Conservation (phyloP, 2,113 vertebrate genomes). For the Erythrolamprus reginae region DNA sequence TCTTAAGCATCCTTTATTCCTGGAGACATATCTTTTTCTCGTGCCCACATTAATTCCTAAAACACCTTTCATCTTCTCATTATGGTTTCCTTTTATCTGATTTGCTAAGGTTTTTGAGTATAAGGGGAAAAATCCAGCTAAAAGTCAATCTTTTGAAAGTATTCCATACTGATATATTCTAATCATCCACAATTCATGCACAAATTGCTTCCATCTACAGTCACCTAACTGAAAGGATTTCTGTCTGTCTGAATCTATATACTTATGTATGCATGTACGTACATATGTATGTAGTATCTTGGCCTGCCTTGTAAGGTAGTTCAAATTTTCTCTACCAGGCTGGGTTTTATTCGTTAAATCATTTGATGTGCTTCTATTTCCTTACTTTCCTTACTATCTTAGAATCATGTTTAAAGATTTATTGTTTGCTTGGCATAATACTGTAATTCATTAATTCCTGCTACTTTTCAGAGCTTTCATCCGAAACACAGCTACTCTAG, state of each 20-base stretch:
- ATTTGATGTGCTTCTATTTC: neutral
- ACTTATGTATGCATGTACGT: neutral
- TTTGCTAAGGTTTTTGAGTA: neutral
- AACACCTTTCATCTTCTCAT: neutral
- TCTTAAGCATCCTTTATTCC: neutral
- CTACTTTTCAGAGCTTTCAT: neutral
- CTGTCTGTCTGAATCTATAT: too few species aligned
- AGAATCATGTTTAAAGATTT: neutral
- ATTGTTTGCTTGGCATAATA: accelerated
- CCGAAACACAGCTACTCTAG: constrained; percentile 39
- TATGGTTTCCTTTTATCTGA: neutral
- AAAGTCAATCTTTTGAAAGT: neutral
- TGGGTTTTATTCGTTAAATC: neutral
- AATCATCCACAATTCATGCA: neutral
- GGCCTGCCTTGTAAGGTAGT: neutral
- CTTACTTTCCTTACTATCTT: neutral
- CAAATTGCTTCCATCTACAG: neutral
- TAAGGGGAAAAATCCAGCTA: neutral
- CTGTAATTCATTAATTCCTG: neutral
- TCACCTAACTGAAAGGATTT: neutral
- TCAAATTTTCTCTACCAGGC: neutral
- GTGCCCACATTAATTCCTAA: neutral
- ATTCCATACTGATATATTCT: neutral
- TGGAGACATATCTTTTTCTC: neutral
- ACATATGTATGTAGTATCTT: neutral